Percentiles rank a stretch among this genome's conserved stretches.
Conservation (phyloP, 2,113 vertebrate genomes). For the Mystacornis crossleyi region DNA sequence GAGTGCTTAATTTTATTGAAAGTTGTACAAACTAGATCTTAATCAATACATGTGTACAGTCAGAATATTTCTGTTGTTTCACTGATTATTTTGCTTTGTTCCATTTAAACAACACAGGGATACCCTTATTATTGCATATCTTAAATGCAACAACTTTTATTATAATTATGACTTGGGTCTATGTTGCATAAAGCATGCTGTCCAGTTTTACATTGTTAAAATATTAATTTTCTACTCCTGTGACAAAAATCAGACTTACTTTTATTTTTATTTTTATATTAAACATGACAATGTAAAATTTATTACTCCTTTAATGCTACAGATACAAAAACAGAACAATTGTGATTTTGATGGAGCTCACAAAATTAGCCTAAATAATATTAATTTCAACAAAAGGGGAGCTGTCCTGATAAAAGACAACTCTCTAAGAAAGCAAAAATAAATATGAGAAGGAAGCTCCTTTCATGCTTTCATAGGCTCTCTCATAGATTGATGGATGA, state of each 20-base stretch:
- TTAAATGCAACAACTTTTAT: neutral
- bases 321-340: constrained; percentile 74
- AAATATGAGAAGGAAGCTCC: constrained; percentile 84
- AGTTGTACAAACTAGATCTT: constrained; percentile 70
- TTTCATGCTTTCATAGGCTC: constrained; percentile 89
- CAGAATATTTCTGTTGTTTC: constrained; percentile 28
- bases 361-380: constrained; percentile 86
- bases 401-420: constrained; percentile 86
- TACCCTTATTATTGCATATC: neutral
- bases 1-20: constrained; percentile 69
- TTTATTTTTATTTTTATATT: constrained; percentile 67
- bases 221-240: constrained; percentile 32
- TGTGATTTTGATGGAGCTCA: constrained; percentile 79
- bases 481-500: constrained; percentile 90
- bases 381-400: constrained; percentile 85
- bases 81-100: constrained; percentile 25
- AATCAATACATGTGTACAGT: constrained; percentile 68
- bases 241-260: constrained; percentile 44
- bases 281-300: constrained; percentile 58
- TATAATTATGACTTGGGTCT: neutral
- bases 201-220: constrained; percentile 28
- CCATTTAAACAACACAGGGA: neutral
- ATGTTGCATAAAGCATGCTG: neutral
- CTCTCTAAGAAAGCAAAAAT: constrained; percentile 87
- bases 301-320: constrained; percentile 66